A percentile compares a stretch with the other conserved stretches of the same genome.
These are phyloP conservation scores for Phymatocera aterrima DNA, from an alignment of 2,888 invertebrate species.

Conservation along the genomic window DNA sequence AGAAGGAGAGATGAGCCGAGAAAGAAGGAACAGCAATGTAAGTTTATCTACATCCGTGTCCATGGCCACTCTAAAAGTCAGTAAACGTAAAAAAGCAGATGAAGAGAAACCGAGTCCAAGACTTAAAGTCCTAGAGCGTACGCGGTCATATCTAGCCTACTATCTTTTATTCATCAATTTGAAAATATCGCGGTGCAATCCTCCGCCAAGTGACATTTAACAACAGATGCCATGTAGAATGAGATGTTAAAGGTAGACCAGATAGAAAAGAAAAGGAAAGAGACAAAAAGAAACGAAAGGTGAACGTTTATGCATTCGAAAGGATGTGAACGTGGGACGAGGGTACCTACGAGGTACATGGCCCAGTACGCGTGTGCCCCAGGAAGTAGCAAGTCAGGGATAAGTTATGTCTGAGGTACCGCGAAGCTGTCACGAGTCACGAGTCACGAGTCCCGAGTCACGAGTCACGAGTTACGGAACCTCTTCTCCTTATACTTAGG, in stretches of 20 bases:
- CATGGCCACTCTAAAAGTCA: neutral
- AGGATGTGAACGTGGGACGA: neutral
- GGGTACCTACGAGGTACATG: neutral
- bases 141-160: neutral
- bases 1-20: neutral
- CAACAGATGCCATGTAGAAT: neutral
- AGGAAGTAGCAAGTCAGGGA: conserved; percentile 39
- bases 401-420: conserved; percentile 47
- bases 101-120: conserved; percentile 25
- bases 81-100: too few species aligned
- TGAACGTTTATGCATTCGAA: neutral
- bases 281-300: neutral
- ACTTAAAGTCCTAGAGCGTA: neutral
- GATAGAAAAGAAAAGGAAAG: neutral
- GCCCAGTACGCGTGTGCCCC: conserved; percentile 17
- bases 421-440: conserved; percentile 51
- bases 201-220: neutral
- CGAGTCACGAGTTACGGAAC: conserved; percentile 45
- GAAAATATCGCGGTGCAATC: neutral
- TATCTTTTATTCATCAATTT: neutral
- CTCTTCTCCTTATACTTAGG: neutral
- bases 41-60: conserved; percentile 31
- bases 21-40: neutral
- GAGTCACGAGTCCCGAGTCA: conserved; percentile 55
- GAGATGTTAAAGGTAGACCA: neutral